Base-by-base conservation (phyloP, 2,797 vertebrate genomes). In the Melanotaenia parkinsoni region DNA sequence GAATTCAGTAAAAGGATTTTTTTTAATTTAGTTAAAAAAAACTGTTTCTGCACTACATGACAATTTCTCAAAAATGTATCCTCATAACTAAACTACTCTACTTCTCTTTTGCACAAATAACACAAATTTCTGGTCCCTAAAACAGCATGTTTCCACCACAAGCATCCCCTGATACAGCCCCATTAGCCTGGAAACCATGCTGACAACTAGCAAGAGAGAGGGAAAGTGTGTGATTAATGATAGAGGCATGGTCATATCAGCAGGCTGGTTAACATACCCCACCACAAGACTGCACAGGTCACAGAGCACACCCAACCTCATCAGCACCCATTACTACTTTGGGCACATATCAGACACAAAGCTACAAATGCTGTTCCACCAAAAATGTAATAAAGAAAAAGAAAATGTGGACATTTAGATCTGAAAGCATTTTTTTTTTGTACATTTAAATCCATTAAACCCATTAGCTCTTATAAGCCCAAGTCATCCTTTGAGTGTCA, bases 181-280 rank as follows among this genome's bases (percentile, higher is more conserved):
- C 91, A 91, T 93, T 66, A 71, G 82, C 72, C 74, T 13, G 26
- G 45, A 71, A 40, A 71, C 65, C 63, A 62, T 28, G 79, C 63
- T 96, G 95, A 91, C 94, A 94, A 95, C 95, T 91, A 83, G 88
- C 94, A 89, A 90, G 90, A 76, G 64, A 56, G 53, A 69, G 43
- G 91, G 92, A 93, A 93, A 74, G 72, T 84, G 79, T 95, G 96
- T 98, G 97, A 98, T 98, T 98, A 97, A 98, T 98, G 96, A 96
- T 89, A 87, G 94, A 79, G 95, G 94, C 92, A 94, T 95, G 95
- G 95, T 95, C 96, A 96, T 96, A 98, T 96, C 95, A 97, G 95
- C 94, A 95, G 94, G 94, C 95, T 96, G 96, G 96, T 97, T 97
- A 97, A 95, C 96, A 89, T 61, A 83, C 54, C 83, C 67, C 79